Conservation (phyloP, 2,888 invertebrate genomes). For the Athalia rosae region DNA sequence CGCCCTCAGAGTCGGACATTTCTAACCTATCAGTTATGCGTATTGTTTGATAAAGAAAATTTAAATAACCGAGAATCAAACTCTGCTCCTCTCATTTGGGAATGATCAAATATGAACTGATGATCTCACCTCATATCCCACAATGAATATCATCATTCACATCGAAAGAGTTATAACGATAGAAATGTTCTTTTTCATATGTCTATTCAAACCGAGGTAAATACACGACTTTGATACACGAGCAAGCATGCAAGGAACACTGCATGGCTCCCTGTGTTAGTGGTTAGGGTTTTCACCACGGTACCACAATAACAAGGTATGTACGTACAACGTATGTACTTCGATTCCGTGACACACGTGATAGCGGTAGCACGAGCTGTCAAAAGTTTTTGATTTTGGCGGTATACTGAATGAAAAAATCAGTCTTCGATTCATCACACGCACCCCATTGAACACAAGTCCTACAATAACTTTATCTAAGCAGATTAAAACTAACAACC, state of each 20-base stretch:
- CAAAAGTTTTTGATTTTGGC: too few relatives aligned
- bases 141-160: slow-evolving; percentile 12
- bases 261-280: too few relatives aligned
- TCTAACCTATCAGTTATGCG: slow-evolving; percentile 25
- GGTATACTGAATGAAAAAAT: too few relatives aligned
- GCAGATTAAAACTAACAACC: neutral
- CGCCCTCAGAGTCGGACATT: slow-evolving; percentile 55
- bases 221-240: neutral
- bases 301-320: too few relatives aligned
- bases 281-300: too few relatives aligned
- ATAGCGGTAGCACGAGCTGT: too few relatives aligned
- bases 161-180: neutral
- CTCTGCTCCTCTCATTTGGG: neutral
- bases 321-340: too few relatives aligned
- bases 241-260: neutral
- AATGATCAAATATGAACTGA: neutral
- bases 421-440: too few relatives aligned
- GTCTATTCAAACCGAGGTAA: neutral
- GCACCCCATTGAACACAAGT: too few relatives aligned
- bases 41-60: neutral
- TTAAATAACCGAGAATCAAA: neutral
- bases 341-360: too few relatives aligned
- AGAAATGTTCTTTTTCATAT: slow-evolving; percentile 6
- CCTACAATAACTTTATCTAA: neutral
- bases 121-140: neutral